Evolutionary conservation across 1,140 invertebrate species (phyloP).

Genomic region (Pseudomyrmex pallidus): DNA sequence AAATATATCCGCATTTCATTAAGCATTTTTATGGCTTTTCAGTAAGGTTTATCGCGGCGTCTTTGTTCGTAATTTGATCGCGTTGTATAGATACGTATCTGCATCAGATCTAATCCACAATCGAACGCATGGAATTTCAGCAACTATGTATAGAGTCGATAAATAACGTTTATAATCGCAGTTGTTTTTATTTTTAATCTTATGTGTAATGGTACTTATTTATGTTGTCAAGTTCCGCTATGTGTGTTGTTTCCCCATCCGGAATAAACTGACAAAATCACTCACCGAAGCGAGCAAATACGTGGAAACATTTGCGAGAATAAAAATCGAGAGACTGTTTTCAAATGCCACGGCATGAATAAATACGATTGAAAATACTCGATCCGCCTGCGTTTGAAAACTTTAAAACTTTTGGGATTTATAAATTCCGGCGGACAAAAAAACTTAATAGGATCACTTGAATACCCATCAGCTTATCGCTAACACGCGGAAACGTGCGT

Average conservation of each 20-base stretch:
- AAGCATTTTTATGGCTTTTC: constrained; percentile 68
- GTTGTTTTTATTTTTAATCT: background rate
- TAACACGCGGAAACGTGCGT: background rate
- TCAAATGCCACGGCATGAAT: no score
- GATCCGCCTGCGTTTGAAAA: no score
- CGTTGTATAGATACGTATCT: constrained; percentile 19
- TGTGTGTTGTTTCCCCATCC: no score
- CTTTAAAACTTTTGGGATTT: background rate
- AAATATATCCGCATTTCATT: constrained; percentile 64
- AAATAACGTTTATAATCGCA: background rate
- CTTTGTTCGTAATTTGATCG: constrained; percentile 6
- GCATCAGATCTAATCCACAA: constrained; percentile 39
- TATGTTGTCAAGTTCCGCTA: no score
- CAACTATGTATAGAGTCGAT: background rate
- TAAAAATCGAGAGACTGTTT: no score
- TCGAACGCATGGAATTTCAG: background rate
- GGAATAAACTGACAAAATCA: background rate
- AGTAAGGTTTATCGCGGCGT: constrained; percentile 53
- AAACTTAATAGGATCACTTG: constrained; percentile 13
- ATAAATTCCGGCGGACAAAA: background rate
- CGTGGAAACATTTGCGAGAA: no score
- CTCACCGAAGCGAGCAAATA: background rate
- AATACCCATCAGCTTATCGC: background rate
- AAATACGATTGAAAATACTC: no score
- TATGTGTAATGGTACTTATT: no score